Conservation (phyloP, 1,140 invertebrate genomes). For the Aphelinus certus region DNA sequence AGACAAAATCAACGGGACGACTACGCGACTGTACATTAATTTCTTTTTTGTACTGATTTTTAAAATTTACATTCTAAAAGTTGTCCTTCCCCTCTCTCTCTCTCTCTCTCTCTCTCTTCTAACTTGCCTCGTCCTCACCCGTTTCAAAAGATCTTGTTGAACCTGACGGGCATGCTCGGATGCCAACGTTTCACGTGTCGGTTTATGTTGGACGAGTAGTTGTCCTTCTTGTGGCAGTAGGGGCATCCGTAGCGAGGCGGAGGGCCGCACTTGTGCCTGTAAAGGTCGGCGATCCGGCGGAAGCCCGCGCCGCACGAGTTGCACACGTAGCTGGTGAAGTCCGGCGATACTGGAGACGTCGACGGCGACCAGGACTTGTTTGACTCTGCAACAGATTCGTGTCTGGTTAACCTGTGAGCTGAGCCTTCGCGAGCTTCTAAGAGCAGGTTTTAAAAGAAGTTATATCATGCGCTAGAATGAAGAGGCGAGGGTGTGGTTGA, state of each 20-base stretch:
- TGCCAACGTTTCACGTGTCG: constrained; percentile 64
- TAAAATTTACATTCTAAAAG: not conserved
- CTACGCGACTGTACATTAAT: too few species aligned
- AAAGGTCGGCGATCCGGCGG: constrained; percentile 62
- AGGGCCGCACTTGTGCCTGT: constrained; percentile 60
- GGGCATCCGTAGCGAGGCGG: constrained; percentile 61
- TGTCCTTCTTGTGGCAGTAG: constrained; percentile 60
- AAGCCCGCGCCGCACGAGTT: constrained; percentile 54
- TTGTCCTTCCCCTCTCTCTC: too few species aligned
- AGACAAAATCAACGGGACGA: too few species aligned
- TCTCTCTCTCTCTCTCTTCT: too few species aligned
- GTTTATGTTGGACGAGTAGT: constrained; percentile 59
- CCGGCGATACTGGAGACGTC: not conserved
- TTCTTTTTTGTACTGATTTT: too few species aligned
- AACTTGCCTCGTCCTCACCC: too few species aligned
- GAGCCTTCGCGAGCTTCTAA: too few species aligned
- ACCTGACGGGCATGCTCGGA: constrained; percentile 49
- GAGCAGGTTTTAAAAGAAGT: too few species aligned
- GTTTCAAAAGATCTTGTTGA: constrained; percentile 52
- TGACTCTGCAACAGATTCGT: too few species aligned
- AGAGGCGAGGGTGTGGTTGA: too few species aligned
- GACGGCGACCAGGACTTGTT: not conserved
- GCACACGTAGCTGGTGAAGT: constrained; percentile 52
- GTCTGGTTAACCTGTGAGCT: too few species aligned
- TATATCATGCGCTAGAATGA: too few species aligned